Conservation (phyloP, 1,140 invertebrate genomes). For the Drosophila melanogaster region DNA sequence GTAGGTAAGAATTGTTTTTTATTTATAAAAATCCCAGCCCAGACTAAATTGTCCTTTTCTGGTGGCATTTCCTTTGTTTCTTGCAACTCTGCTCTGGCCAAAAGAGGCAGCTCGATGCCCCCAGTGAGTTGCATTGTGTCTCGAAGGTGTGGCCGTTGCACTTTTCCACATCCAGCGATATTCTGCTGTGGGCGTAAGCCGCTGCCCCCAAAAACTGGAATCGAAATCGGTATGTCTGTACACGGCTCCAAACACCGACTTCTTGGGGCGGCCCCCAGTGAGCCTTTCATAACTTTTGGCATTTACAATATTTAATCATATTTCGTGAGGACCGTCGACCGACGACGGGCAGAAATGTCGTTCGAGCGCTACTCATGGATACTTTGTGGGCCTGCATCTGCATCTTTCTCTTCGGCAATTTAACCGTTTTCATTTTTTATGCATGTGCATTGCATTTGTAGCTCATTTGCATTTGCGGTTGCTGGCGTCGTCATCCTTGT, state of each 20-base stretch:
- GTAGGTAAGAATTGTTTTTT: too few relatives aligned
- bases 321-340: constrained; percentile 53
- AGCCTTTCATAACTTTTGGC: constrained; percentile 63
- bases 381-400: constrained; percentile 36
- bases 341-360: constrained; percentile 54
- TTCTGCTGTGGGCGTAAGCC: constrained; percentile 30
- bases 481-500: constrained; percentile 40
- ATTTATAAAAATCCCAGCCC: not conserved
- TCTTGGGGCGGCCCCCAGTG: constrained; percentile 24
- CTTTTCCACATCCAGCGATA: constrained; percentile 19
- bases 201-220: constrained; percentile 43
- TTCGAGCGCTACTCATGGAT: constrained; percentile 56
- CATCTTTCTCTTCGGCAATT: constrained; percentile 45
- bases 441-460: constrained; percentile 79
- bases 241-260: constrained; percentile 13
- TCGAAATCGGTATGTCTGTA: constrained; percentile 2
- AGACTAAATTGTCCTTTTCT: constrained; percentile 16
- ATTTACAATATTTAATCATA: constrained; percentile 82
- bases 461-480: constrained; percentile 79
- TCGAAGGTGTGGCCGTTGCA: constrained; percentile 45
- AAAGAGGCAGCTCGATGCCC: constrained; percentile 46
- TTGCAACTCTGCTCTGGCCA: constrained; percentile 1
- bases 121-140: constrained; percentile 38
- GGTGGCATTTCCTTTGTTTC: constrained; percentile 11
- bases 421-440: constrained; percentile 79